Conservation (phyloP, 2,797 vertebrate species). For the Phoeniculus purpureus region DNA sequence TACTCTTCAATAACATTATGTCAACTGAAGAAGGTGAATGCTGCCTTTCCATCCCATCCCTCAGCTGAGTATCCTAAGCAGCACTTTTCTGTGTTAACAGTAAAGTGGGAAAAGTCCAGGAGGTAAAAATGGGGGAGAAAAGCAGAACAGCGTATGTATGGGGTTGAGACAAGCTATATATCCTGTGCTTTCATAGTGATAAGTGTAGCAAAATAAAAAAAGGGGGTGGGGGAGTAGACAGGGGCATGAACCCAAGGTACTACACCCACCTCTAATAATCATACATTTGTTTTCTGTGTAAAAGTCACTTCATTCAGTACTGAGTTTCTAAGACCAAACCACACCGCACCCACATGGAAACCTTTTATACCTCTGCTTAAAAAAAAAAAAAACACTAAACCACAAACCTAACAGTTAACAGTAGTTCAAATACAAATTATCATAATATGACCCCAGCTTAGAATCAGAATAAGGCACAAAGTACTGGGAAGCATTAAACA, state of each 20-base stretch:
- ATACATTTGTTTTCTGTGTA: not conserved
- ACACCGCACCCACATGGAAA: not conserved
- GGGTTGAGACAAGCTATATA: not conserved
- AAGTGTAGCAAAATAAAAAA: accelerated
- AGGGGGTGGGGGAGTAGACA: accelerated
- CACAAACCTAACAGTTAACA: not conserved
- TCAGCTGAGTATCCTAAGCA: not conserved
- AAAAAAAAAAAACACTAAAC: not conserved
- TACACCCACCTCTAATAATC: not conserved
- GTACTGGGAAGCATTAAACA: not conserved
- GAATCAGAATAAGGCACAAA: not conserved
- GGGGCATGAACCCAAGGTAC: not conserved
- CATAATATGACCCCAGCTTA: not conserved
- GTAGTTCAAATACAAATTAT: not conserved
- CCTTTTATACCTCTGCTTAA: not conserved
- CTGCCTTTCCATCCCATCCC: not conserved
- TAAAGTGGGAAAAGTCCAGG: not conserved
- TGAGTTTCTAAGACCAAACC: not conserved
- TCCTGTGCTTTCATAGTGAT: not conserved
- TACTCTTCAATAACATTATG: not conserved
- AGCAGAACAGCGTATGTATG: accelerated
- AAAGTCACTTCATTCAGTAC: not conserved
- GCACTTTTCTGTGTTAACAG: not conserved
- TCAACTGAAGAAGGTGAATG: not conserved
- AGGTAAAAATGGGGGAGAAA: accelerated